A percentile compares a stretch with the other conserved stretches of the same genome.
Evolutionary conservation across 2,888 invertebrate species (phyloP).

Genomic region (Polietes domitor): DNA sequence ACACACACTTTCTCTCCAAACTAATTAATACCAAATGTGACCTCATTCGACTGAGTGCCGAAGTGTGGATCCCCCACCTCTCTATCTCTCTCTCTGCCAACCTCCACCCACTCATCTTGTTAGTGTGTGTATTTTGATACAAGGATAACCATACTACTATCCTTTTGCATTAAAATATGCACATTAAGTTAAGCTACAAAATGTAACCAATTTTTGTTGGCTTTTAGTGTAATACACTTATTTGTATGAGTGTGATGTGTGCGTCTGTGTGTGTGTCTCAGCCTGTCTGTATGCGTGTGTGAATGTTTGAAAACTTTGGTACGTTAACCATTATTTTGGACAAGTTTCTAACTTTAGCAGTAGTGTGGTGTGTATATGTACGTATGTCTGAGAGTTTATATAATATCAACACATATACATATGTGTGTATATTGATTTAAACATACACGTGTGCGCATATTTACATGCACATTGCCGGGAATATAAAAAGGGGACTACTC

Average conservation of each 20-base stretch:
- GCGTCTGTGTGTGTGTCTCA: neutral
- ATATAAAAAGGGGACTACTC: neutral
- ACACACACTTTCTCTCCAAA: slow-evolving; percentile 28
- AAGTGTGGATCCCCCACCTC: neutral
- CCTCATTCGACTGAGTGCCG: slow-evolving; percentile 51
- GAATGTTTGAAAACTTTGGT: slow-evolving; percentile 27
- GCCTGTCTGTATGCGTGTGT: slow-evolving; percentile 1
- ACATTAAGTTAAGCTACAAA: slow-evolving; percentile 58
- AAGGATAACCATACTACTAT: slow-evolving; percentile 41
- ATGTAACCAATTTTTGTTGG: slow-evolving; percentile 61
- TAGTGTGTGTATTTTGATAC: neutral
- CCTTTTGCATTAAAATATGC: slow-evolving; percentile 54
- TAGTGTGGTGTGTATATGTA: slow-evolving; percentile 1
- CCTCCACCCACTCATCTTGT: too few relatives aligned
- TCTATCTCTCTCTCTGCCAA: neutral
- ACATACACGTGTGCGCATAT: neutral
- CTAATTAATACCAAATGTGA: slow-evolving; percentile 65
- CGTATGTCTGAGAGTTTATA: neutral
- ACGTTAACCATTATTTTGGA: slow-evolving; percentile 52
- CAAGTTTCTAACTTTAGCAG: slow-evolving; percentile 45
- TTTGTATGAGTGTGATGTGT: slow-evolving; percentile 21
- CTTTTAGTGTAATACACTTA: slow-evolving; percentile 50
- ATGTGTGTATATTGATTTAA: too few relatives aligned
- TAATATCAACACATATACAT: too few relatives aligned
- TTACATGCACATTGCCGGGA: neutral